Conservation (phyloP, 2,888 invertebrate genomes). For the Microchrysa polita region DNA sequence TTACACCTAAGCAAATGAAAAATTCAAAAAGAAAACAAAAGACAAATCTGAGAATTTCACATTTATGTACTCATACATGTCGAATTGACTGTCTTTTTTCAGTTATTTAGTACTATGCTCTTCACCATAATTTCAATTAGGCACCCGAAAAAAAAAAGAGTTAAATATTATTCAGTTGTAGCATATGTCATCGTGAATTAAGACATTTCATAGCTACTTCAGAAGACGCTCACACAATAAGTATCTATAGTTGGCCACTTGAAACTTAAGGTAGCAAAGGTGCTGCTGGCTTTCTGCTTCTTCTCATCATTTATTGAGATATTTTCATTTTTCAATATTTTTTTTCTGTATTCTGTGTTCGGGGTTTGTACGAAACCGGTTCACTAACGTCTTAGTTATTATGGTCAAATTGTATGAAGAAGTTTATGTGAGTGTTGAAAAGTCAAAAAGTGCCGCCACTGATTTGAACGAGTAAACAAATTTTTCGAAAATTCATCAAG, state of each 20-base stretch:
- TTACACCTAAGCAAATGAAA: no score
- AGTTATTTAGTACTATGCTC: constrained; percentile 19
- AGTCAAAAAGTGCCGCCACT: constrained; percentile 41
- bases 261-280: constrained; percentile 26
- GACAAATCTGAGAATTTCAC: constrained; percentile 19
- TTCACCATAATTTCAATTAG: constrained; percentile 25
- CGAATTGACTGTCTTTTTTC: not conserved
- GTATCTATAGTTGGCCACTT: constrained; percentile 35
- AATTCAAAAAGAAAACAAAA: constrained; percentile 33
- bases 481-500: constrained; percentile 40
- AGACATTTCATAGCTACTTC: constrained; percentile 44
- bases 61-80: constrained; percentile 22
- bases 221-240: constrained; percentile 42
- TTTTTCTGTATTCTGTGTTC: no score
- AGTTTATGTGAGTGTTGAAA: constrained; percentile 22
- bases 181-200: constrained; percentile 44
- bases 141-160: constrained; percentile 36
- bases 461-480: constrained; percentile 37
- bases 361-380: constrained; percentile 24
- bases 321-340: no score
- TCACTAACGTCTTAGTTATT: constrained; percentile 36
- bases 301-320: constrained; percentile 23
- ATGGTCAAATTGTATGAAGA: constrained; percentile 42
- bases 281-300: constrained; percentile 33
- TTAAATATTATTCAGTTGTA: constrained; percentile 44